phyloP scores from a whole-genome alignment of 2,888 invertebrate species.

The Apamea anceps region DNA sequence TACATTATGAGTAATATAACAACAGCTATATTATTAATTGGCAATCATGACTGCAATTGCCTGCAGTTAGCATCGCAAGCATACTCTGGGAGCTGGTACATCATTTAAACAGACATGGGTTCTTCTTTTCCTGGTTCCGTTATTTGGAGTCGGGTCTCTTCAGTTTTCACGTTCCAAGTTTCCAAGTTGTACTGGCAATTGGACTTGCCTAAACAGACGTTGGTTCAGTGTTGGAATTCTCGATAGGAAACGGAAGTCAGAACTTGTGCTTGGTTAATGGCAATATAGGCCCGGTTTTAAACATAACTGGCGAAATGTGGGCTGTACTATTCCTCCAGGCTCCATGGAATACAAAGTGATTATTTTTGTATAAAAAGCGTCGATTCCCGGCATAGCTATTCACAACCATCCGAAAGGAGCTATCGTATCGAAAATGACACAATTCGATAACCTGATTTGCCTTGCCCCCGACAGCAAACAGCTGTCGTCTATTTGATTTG shows the following conservation, averaged over 20 bases:
- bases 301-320: too few relatives aligned
- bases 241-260: too few relatives aligned
- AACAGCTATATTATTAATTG: conserved; percentile 7
- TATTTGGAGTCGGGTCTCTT: background rate
- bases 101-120: background rate
- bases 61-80: conserved; percentile 22
- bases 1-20: conserved; percentile 20
- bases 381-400: too few relatives aligned
- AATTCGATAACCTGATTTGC: background rate
- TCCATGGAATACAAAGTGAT: background rate
- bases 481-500: too few relatives aligned
- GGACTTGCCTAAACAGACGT: background rate
- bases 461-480: background rate
- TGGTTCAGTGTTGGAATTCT: background rate
- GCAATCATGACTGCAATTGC: conserved; percentile 12
- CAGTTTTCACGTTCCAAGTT: background rate
- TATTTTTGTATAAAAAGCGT: background rate
- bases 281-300: too few relatives aligned
- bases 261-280: background rate
- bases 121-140: too few relatives aligned
- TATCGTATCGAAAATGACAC: too few relatives aligned
- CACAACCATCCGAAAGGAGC: too few relatives aligned
- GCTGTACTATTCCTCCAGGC: background rate
- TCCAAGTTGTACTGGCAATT: background rate
- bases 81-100: background rate